A percentile compares a stretch with the other conserved stretches of the same genome.
Conservation (phyloP, 2,888 invertebrate species). For the Cremastinae sp. region DNA sequence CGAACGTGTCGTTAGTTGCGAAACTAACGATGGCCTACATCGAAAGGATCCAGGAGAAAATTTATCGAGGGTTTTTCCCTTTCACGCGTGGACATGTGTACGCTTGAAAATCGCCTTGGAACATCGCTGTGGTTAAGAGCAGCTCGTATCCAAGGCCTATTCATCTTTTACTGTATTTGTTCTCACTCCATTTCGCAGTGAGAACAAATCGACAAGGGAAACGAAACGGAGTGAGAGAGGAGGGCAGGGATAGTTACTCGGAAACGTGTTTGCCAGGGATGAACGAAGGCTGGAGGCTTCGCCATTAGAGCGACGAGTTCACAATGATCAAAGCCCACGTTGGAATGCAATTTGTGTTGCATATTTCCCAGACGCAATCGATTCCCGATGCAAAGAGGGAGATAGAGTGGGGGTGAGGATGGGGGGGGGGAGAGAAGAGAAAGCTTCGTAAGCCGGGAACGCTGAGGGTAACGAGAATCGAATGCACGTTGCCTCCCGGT, state of each 20-base stretch:
- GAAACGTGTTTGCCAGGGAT: constrained; percentile 51
- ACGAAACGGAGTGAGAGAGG: constrained; percentile 8
- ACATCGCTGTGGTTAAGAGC: constrained; percentile 35
- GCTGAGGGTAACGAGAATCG: constrained; percentile 38
- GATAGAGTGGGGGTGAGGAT: constrained; percentile 58
- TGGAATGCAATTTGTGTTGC: constrained; percentile 75
- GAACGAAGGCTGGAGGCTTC: constrained; percentile 41
- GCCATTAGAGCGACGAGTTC: constrained; percentile 66
- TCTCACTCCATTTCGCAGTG: constrained; percentile 3
- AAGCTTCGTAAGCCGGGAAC: constrained; percentile 28
- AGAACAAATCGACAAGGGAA: constrained; percentile 13
- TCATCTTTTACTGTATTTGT: constrained; percentile 9
- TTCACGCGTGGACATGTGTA: constrained; percentile 1
- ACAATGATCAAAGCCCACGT: constrained; percentile 66
- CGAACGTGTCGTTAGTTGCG: constrained; percentile 55
- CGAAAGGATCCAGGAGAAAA: constrained; percentile 50
- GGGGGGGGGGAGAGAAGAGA: constrained; percentile 54
- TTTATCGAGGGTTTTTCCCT: constrained; percentile 46
- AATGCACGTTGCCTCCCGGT: constrained; percentile 25
- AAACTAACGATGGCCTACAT: constrained; percentile 44
- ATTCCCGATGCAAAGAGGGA: constrained; percentile 63
- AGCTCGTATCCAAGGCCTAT: constrained; percentile 30
- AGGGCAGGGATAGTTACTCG: constrained; percentile 20
- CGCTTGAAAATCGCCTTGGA: constrained; percentile 40
- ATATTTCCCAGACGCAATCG: constrained; percentile 73